Base-by-base conservation (phyloP, 2,888 invertebrate species). In the Gortyna flavago region DNA sequence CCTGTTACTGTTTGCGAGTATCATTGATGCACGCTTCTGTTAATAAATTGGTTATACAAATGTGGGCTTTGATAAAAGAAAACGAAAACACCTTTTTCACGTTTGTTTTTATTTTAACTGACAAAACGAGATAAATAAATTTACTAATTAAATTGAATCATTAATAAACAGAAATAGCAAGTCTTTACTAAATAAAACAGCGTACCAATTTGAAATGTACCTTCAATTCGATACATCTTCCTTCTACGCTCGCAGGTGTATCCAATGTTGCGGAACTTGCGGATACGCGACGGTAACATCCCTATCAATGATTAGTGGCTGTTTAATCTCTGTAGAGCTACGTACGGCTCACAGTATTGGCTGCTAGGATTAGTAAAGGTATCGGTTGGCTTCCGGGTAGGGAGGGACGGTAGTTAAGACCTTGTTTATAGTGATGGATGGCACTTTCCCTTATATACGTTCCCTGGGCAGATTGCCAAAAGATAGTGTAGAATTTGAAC, bases 271-370 rank as follows among this genome's bases (percentile, higher is more conserved):
- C 70, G 70, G 70, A 83, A 65, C 62, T 59, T n/a, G 21, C 69
- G 83, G 79, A 85, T 85, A 70, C 29, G 29, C 5, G 41, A 41
- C 35, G 67, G 79, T 71, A 67, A 38, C 83, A 70, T 73, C 83
- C 72, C 80, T 75, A 84, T 66, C 68, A 79, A 83, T 73, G 86
- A 86, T 85, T 86, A 84, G 84, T 86, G 67, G 72, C 25, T 73
- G 70, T 73, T 80, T 84, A 86, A 80, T 80, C 80, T 72, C 51
- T 70, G 59, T 62, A 41, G 69, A 72, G 77, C 54, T 80, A 73
- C 69, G 84, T 75, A 76, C 25, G 66, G 79, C 81, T 81, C 67
- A 72, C 76, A 74, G 70, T 72, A 85, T 85, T 80, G 75, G 76
- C 57, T 71, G 64, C 61, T 61, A 71, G 84, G 83, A 85, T 80